phyloP scores from a whole-genome alignment of 2,888 invertebrate species.

The Mamestra brassicae region DNA sequence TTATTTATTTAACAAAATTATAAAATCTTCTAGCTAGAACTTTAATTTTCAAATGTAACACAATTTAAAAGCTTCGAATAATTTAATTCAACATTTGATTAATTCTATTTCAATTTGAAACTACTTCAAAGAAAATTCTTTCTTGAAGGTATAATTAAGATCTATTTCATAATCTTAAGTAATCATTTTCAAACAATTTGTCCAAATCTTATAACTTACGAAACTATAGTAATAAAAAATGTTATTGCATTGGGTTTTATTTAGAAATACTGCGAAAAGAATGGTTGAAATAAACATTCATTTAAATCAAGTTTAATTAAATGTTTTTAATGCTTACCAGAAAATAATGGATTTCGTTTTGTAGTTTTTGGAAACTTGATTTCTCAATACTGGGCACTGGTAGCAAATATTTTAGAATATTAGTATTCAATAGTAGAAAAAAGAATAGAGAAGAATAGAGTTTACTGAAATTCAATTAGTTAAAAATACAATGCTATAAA shows the following conservation, averaged over 20 bases:
- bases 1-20: constrained; percentile 25
- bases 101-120: constrained; percentile 21
- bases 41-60: constrained; percentile 25
- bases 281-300: neutral
- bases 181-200: constrained; percentile 32
- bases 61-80: constrained; percentile 10
- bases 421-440: neutral
- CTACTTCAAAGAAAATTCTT: constrained; percentile 13
- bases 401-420: too few species aligned
- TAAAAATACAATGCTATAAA: neutral
- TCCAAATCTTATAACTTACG: constrained; percentile 26
- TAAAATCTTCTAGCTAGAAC: neutral
- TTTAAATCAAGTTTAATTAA: neutral
- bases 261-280: constrained; percentile 39
- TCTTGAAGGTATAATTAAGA: constrained; percentile 32
- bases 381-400: neutral
- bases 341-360: neutral
- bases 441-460: neutral
- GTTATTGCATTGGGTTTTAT: constrained; percentile 46
- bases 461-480: neutral
- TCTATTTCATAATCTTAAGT: constrained; percentile 21
- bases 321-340: neutral
- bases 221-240: constrained; percentile 36
- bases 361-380: neutral
- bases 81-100: neutral